Evolutionary conservation across 2,113 vertebrate genomes (phyloP), one percentile per base, ranked within the genome.

Genomic region (Ardeotis arabs): DNA sequence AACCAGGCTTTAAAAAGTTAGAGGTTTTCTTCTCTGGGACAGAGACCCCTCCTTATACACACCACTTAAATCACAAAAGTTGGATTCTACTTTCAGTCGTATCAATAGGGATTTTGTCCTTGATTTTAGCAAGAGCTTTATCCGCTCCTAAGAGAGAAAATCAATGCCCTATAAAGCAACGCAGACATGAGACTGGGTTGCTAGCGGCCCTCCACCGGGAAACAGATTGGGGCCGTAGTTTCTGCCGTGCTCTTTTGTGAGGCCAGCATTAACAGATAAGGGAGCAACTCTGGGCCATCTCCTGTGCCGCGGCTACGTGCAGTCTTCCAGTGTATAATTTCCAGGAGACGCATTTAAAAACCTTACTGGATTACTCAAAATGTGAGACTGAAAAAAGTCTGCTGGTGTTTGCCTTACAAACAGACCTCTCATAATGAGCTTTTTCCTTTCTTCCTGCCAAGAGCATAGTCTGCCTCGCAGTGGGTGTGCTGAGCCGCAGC

Each of bases 231-330:
- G 87, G 82, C 87, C 4, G 0, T 14, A 18, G 10, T 82, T 94
- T 82, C 63, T 81, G 64, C 77, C 0, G 0, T 45, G n/a, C 75
- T 87, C 45, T 85, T 84, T 58, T 93, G 59, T 76, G 50, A 64
- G 86, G 92, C 84, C 91, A 95, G 14, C 50, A 74, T 73, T 87
- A 91, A 87, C 67, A 90, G 91, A 87, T 70, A 90, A 87, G 58
- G 81, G 75, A 97, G 58, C 35, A 45, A 60, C 76, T 75, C 67
- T 0, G 0, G 0, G 0, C 49, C 0, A 0, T 37, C 83, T 88
- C 86, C 67, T 10, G 75, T 0, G 0, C 45, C 12, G 31, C 0
- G 5, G 81, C 63, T 79, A 44, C 1, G 0, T 79, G 47, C 50
- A 50, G 1, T 50, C 90, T 91, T 73, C 59, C 67, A 74, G n/a